Evolutionary conservation across 2,797 vertebrate species (phyloP).

Genomic region (Dicrostonyx torquatus): DNA sequence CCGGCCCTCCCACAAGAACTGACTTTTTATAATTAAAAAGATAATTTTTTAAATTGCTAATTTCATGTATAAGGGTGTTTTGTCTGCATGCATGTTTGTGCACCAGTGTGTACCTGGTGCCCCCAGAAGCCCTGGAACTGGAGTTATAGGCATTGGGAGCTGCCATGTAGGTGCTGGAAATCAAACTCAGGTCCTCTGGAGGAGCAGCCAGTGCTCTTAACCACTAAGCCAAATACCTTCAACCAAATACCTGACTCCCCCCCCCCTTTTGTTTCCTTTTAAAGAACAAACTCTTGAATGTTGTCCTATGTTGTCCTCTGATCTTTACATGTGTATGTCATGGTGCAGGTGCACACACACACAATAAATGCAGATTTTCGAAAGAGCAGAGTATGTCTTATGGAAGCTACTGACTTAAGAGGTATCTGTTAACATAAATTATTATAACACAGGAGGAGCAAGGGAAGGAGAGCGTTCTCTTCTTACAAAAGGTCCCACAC

Average conservation of each 20-base stretch:
- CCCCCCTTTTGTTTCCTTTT: too few species aligned
- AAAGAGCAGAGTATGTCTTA: not conserved
- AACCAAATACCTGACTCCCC: not conserved
- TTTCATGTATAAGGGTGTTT: not conserved
- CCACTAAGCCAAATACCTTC: not conserved
- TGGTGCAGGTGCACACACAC: not conserved
- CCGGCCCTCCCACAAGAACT: too few species aligned
- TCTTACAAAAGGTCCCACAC: slow-evolving; percentile 5
- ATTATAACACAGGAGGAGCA: slow-evolving; percentile 5
- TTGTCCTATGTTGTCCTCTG: not conserved
- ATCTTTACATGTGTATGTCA: not conserved
- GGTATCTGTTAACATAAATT: not conserved
- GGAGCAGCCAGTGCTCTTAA: not conserved
- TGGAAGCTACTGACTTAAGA: not conserved
- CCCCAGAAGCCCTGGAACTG: not conserved
- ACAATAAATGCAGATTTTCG: slow-evolving; percentile 12
- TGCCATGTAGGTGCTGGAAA: not conserved
- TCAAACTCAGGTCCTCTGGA: not conserved
- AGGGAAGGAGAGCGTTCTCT: too few species aligned
- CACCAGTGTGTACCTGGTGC: not conserved
- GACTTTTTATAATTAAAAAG: not conserved
- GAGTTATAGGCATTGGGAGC: not conserved
- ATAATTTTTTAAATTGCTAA: not conserved
- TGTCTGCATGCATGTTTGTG: not conserved
- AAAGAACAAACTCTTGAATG: not conserved